Evolutionary conservation across 2,888 invertebrate genomes (phyloP).

Genomic region (Nomada fucata): DNA sequence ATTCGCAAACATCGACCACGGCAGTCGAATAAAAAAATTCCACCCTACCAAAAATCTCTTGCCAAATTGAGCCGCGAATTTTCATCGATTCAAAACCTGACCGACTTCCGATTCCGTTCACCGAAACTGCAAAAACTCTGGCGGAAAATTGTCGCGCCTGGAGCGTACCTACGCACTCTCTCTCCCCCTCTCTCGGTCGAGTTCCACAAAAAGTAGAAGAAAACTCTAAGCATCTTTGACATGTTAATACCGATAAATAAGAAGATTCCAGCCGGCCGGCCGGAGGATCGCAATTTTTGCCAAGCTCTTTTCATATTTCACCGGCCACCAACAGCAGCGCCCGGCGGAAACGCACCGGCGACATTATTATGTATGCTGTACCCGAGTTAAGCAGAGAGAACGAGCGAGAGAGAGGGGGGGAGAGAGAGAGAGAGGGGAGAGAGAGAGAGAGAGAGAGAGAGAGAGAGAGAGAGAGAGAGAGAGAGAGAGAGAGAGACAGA

Average conservation of each 20-base stretch:
- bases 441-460: not conserved
- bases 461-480: not conserved
- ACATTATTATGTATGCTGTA: slow-evolving; percentile 66
- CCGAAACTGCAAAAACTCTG: too few relatives aligned
- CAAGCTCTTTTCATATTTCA: slow-evolving; percentile 56
- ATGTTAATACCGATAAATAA: slow-evolving; percentile 53
- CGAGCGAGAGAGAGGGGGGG: too few relatives aligned
- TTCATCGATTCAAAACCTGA: too few relatives aligned
- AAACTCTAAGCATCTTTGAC: slow-evolving; percentile 42
- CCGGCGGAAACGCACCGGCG: slow-evolving; percentile 35
- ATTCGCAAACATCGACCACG: too few relatives aligned
- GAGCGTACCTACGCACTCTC: too few relatives aligned
- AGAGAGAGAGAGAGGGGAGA: not conserved
- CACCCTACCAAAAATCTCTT: too few relatives aligned
- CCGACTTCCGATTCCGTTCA: too few relatives aligned
- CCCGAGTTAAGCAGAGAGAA: slow-evolving; percentile 48
- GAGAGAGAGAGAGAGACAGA: too few relatives aligned
- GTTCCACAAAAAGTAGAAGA: not conserved
- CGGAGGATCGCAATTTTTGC: slow-evolving; percentile 54
- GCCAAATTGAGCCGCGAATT: too few relatives aligned
- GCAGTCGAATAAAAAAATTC: too few relatives aligned
- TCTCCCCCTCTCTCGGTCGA: too few relatives aligned
- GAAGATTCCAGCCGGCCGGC: slow-evolving; percentile 41
- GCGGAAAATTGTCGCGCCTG: too few relatives aligned
- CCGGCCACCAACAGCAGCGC: slow-evolving; percentile 7